A percentile compares a stretch with the other conserved stretches of the same genome.
Evolutionary conservation across 2,113 vertebrate genomes (phyloP).

Genomic region (Apodemus speciosus): DNA sequence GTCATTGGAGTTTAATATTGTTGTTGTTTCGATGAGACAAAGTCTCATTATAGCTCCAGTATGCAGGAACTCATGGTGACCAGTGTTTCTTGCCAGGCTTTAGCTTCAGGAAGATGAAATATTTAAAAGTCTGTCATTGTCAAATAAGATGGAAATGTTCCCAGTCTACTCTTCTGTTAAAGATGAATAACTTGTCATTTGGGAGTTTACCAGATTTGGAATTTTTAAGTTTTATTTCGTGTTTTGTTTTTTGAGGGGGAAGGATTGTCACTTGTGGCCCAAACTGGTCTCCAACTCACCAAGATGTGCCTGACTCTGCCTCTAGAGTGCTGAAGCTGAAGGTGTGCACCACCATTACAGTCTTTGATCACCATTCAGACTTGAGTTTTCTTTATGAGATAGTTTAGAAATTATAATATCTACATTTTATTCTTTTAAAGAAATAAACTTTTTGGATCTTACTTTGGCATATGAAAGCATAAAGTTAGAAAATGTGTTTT

Average conservation of each 20-base stretch:
- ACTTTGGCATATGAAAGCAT: background rate
- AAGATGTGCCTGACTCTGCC: background rate
- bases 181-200: background rate
- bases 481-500: slow-evolving; percentile 51
- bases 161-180: background rate
- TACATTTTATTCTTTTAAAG: background rate
- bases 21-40: background rate
- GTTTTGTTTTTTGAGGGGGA: background rate
- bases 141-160: background rate
- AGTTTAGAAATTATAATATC: background rate
- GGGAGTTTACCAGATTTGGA: background rate
- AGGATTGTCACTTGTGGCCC: background rate
- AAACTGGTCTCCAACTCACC: background rate
- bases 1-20: background rate
- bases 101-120: background rate
- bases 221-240: background rate
- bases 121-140: background rate
- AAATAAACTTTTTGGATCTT: background rate
- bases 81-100: background rate
- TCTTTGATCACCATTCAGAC: background rate
- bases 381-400: background rate
- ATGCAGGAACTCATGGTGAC: background rate
- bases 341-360: background rate
- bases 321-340: background rate
- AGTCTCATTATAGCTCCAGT: background rate